These are phyloP conservation scores for Mastomys coucha DNA, from an alignment of 2,113 vertebrate species.

Conservation along the genomic window DNA sequence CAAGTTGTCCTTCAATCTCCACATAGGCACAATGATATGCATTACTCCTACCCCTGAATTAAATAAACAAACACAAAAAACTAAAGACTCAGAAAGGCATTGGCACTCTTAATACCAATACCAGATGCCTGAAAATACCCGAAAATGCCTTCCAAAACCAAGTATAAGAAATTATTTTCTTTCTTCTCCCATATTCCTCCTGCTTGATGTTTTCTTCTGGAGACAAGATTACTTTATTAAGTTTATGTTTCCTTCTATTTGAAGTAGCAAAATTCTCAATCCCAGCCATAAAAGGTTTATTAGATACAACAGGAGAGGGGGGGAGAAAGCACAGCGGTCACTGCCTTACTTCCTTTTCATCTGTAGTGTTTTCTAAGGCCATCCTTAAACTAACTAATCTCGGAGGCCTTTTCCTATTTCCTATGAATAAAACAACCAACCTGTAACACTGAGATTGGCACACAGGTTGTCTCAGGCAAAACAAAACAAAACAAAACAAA, in stretches of 20 bases:
- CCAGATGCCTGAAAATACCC: neutral
- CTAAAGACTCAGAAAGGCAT: neutral
- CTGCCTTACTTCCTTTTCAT: neutral
- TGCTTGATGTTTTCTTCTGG: neutral
- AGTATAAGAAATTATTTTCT: neutral
- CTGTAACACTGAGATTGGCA: no score
- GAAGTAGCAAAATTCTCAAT: neutral
- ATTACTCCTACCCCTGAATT: neutral
- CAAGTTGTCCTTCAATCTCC: neutral
- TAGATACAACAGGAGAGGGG: neutral
- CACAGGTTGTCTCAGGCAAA: neutral
- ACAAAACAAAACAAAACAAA: neutral
- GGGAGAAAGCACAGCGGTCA: neutral
- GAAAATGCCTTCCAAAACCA: neutral
- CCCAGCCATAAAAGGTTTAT: neutral
- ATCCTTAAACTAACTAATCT: neutral
- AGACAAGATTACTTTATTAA: neutral
- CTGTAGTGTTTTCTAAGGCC: neutral
- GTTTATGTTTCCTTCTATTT: neutral
- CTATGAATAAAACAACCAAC: neutral
- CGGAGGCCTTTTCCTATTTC: neutral
- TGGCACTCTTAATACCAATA: neutral
- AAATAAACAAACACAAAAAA: neutral
- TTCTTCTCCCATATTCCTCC: neutral
- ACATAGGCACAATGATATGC: neutral